Conservation (phyloP, 2,113 vertebrate genomes). For the Emydocephalus ijimae region DNA sequence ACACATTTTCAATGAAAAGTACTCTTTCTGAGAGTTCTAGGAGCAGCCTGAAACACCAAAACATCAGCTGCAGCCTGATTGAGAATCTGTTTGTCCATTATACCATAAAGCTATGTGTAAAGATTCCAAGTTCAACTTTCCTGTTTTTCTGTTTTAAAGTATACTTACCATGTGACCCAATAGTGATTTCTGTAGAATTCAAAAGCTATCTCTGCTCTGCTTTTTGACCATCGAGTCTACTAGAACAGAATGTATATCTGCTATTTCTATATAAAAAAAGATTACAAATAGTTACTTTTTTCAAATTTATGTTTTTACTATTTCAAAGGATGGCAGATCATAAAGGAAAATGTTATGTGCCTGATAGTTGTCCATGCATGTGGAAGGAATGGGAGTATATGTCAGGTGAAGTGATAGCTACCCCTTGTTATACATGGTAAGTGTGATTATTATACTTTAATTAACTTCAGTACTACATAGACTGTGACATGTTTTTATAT, state of each 20-base stretch:
- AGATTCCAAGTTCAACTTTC: neutral
- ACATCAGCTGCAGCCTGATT: neutral
- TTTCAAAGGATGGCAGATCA: slow-evolving; percentile 86
- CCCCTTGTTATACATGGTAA: slow-evolving; percentile 92
- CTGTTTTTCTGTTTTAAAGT: neutral
- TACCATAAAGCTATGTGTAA: neutral
- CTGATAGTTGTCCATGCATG: slow-evolving; percentile 92
- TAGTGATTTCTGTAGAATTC: neutral
- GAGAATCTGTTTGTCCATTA: neutral
- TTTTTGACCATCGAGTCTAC: neutral
- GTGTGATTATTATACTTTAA: slow-evolving; percentile 17
- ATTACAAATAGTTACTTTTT: neutral
- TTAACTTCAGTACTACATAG: neutral
- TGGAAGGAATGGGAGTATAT: slow-evolving; percentile 96
- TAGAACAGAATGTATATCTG: neutral
- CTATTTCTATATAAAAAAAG: neutral
- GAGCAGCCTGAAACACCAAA: neutral
- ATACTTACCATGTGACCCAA: neutral
- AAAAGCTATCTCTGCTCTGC: neutral
- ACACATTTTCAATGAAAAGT: neutral
- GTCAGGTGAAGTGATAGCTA: slow-evolving; percentile 91
- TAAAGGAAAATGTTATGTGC: slow-evolving; percentile 89
- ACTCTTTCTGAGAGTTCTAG: neutral
- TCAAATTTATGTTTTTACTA: slow-evolving; percentile 33
- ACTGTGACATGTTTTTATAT: neutral